phyloP scores from a whole-genome alignment of 2,113 vertebrate genomes.

The Lophius piscatorius region DNA sequence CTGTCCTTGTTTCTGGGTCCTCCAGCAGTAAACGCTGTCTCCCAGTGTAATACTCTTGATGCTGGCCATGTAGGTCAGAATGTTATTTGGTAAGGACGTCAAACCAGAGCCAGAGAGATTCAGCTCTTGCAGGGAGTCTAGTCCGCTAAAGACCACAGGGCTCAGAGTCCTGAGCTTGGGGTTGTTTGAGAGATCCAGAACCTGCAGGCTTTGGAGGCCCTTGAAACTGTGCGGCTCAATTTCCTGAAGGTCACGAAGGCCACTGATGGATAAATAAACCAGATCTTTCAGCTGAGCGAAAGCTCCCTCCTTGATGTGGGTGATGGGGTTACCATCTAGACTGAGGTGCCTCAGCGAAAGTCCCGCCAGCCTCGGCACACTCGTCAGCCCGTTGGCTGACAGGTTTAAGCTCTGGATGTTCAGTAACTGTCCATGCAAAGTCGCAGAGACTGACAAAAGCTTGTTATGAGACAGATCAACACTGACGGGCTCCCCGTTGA shows the following conservation, averaged over 20 bases:
- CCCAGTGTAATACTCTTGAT: constrained; percentile 88
- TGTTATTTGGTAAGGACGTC: constrained; percentile 79
- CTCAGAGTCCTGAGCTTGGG: constrained; percentile 77
- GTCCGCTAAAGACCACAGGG: constrained; percentile 82
- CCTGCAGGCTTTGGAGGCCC: constrained; percentile 86
- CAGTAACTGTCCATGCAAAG: constrained; percentile 43
- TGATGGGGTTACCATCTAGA: constrained; percentile 88
- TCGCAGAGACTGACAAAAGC: constrained; percentile 72
- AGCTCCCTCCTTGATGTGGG: constrained; percentile 74
- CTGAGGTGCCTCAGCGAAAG: constrained; percentile 89
- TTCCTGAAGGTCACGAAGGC: constrained; percentile 75
- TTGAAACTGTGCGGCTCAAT: constrained; percentile 83
- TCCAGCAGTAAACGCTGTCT: constrained; percentile 84
- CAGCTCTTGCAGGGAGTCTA: constrained; percentile 90
- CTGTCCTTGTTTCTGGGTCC: constrained; percentile 87
- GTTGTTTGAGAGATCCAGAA: constrained; percentile 91
- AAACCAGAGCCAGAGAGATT: constrained; percentile 86
- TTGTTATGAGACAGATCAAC: constrained; percentile 91
- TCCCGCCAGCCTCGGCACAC: constrained; percentile 81
- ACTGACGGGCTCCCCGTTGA: constrained; percentile 83
- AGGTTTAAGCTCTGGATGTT: constrained; percentile 90
- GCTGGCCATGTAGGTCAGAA: constrained; percentile 85
- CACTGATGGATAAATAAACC: constrained; percentile 87
- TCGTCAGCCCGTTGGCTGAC: constrained; percentile 82
- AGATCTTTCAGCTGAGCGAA: constrained; percentile 86